Evolutionary conservation across 2,797 vertebrate species (phyloP), one percentile per base, ranked within the genome.

Genomic region (Sebastes iracundus): DNA sequence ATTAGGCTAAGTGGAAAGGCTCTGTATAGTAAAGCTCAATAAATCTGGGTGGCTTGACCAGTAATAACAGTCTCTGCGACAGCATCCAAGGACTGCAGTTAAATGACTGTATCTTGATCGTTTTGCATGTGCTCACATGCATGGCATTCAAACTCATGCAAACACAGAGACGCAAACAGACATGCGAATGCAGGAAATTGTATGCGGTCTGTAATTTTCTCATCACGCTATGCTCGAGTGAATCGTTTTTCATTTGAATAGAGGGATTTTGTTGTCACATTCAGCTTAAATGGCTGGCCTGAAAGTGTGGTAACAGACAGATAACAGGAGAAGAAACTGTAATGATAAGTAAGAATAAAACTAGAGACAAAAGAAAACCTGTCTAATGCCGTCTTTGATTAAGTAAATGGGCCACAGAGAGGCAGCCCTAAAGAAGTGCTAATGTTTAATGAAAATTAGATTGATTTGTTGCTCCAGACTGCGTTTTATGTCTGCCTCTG

Each of bases 1-100:
- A 94, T 94, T 93, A 93, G 69, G 77, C 80, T 93, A 90, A 93
- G 92, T 90, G 89, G 86, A 88, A 84, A 69, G 81, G 77, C 81
- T 87, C 66, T 81, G 82, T 79, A 88, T 77, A 53, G 82, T 82
- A 85, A 81, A 90, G 81, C 86, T 87, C 85, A 75, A 90, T 93
- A 92, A 92, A 93, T 93, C 93, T 92, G 82, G n/a, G 56, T 75
- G 65, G 55, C 79, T 83, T 70, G 69, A 72, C 64, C 84, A 85
- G 75, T 87, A 89, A 90, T 87, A 85, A 90, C 82, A 85, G 81
- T 77, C 76, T 82, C 59, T 65, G 85, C 18, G 42, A 86, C 85
- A 77, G 69, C 77, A 84, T 80, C 60, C 63, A 33, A 74, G 38
- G 46, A 55, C 76, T 78, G 85, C 81, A 56, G 68, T 77, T 59